Evolutionary conservation across 2,113 vertebrate species (phyloP).

Genomic region (Cnemophilus loriae): DNA sequence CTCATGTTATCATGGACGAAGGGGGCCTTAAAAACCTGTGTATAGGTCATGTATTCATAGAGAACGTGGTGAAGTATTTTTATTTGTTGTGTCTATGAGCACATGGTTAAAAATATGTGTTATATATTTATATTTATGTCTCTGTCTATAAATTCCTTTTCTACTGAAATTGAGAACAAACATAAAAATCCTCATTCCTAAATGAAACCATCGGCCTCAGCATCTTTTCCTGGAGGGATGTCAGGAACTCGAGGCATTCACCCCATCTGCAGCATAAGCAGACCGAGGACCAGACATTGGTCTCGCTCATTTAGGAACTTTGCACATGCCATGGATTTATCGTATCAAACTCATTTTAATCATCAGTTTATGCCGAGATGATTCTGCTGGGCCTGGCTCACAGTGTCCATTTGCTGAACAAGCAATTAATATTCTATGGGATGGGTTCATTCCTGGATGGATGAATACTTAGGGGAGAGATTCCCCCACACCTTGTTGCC

Average conservation of each 20-base stretch:
- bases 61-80: fast-evolving
- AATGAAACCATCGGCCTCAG: not conserved
- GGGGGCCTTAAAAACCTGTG: not conserved
- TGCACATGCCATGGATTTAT: not conserved
- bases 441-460: not conserved
- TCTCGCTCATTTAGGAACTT: not conserved
- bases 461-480: not conserved
- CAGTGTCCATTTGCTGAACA: fast-evolving
- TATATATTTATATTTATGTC: not conserved
- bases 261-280: fast-evolving
- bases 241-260: not conserved
- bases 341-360: not conserved
- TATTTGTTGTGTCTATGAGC: not conserved
- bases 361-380: not conserved
- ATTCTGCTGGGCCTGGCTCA: not conserved
- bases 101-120: not conserved
- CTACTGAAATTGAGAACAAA: not conserved
- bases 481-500: not conserved
- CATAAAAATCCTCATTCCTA: not conserved
- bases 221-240: not conserved
- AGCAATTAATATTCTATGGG: not conserved
- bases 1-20: not conserved
- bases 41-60: not conserved
- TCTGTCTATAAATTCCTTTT: not conserved
- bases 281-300: not conserved